Conservation (phyloP, 2,113 vertebrate genomes). For the Scomber japonicus region DNA sequence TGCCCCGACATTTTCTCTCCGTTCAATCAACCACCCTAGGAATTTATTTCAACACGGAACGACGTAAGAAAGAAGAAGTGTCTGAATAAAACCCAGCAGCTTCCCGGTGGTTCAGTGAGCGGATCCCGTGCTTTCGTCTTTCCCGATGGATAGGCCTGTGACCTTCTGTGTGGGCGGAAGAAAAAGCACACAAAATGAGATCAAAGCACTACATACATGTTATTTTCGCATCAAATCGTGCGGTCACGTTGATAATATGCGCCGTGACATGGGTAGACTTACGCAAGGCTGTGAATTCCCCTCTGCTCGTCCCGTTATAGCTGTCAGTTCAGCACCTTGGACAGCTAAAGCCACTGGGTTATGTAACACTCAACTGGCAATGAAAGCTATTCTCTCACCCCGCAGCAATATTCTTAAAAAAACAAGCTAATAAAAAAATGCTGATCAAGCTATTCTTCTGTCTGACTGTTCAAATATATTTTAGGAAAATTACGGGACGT, state of each 20-base stretch:
- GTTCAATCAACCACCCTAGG: constrained; percentile 66
- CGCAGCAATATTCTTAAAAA: constrained; percentile 19
- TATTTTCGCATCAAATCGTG: constrained; percentile 23
- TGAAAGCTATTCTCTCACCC: constrained; percentile 51
- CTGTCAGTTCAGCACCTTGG: constrained; percentile 79
- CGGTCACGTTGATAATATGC: constrained; percentile 54
- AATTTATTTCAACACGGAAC: constrained; percentile 44
- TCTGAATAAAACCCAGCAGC: constrained; percentile 39
- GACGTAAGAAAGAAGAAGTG: background rate
- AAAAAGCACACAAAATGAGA: constrained; percentile 45
- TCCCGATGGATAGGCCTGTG: constrained; percentile 67
- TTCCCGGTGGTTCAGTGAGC: constrained; percentile 38
- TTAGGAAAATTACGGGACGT: constrained; percentile 23
- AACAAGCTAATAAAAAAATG: constrained; percentile 31
- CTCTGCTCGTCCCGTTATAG: constrained; percentile 62
- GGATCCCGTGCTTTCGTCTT: constrained; percentile 34
- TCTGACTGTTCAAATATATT: background rate
- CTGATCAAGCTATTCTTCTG: constrained; percentile 5
- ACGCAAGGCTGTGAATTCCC: constrained; percentile 74
- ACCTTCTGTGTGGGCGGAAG: constrained; percentile 75
- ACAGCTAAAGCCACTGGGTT: constrained; percentile 80
- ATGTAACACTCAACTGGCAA: constrained; percentile 75
- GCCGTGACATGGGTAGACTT: constrained; percentile 64
- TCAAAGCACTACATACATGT: background rate
- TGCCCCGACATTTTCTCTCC: constrained; percentile 97